These are phyloP conservation scores for Choristoneura rosaceana DNA, from an alignment of 2,888 invertebrate genomes.

Conservation along the genomic window DNA sequence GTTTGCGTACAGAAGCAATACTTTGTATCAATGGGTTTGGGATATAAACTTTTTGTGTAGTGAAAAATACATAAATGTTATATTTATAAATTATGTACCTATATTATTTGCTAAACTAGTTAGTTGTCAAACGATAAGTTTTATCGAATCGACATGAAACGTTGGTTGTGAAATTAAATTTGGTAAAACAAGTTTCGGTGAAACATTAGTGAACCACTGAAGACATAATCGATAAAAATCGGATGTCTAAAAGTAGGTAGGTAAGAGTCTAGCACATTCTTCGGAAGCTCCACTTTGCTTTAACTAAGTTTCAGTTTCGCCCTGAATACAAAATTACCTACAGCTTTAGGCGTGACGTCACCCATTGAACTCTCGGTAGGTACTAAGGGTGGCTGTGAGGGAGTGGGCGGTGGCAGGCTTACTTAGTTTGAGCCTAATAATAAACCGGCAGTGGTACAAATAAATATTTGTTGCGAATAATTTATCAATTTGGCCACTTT, in stretches of 20 bases:
- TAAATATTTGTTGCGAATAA: constrained; percentile 1
- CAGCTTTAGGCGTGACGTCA: constrained; percentile 32
- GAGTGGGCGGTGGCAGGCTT: constrained; percentile 13
- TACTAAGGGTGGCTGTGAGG: constrained; percentile 26
- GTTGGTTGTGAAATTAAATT: too few species aligned
- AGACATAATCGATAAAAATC: not conserved
- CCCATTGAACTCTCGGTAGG: constrained; percentile 29
- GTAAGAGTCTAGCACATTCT: not conserved
- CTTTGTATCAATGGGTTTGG: too few species aligned
- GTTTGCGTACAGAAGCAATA: too few species aligned
- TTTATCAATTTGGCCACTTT: not conserved
- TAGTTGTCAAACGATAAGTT: too few species aligned
- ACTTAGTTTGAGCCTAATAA: constrained; percentile 26
- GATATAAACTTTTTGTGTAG: too few species aligned
- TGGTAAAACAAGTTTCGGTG: too few species aligned
- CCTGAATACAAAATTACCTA: constrained; percentile 6
- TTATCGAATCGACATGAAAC: too few species aligned
- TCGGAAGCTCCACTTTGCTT: not conserved
- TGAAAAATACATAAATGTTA: too few species aligned
- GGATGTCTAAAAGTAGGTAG: not conserved
- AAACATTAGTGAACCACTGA: too few species aligned
- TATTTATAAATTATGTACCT: too few species aligned
- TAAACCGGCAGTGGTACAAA: constrained; percentile 6
- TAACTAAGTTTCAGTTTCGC: not conserved
- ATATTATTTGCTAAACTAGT: too few species aligned